Evolutionary conservation across 2,113 vertebrate species (phyloP).

Genomic region (Corapipo altera): DNA sequence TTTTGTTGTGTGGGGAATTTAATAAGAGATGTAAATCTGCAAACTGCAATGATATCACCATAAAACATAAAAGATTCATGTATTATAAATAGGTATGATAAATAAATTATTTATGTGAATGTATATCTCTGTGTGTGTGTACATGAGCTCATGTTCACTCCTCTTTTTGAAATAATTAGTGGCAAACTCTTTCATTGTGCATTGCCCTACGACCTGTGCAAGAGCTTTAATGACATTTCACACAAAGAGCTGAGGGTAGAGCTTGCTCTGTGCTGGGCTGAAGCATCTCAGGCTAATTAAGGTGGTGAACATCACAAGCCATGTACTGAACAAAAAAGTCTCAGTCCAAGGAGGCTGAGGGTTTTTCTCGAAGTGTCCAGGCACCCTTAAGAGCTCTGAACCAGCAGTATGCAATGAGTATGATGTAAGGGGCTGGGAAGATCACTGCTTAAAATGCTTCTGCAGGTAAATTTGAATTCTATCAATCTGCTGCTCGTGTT

Average conservation of each 20-base stretch:
- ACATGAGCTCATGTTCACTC: background rate
- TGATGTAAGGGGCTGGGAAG: background rate
- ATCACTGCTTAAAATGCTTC: background rate
- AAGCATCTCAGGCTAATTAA: background rate
- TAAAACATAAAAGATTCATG: conserved; percentile 76
- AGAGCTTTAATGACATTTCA: conserved; percentile 38
- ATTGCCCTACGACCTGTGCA: conserved; percentile 44
- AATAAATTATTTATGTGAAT: conserved; percentile 73
- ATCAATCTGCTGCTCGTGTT: background rate
- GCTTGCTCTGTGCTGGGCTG: background rate
- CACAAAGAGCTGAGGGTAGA: conserved; percentile 14
- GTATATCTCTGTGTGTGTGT: conserved; percentile 3
- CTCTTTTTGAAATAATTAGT: conserved; percentile 62
- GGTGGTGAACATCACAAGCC: background rate
- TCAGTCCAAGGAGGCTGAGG: background rate
- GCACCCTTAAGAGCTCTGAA: background rate
- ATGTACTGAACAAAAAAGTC: background rate
- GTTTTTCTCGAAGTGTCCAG: background rate
- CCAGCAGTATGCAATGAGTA: background rate
- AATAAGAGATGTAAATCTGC: conserved; percentile 72
- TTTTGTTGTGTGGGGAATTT: conserved; percentile 52
- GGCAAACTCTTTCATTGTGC: background rate
- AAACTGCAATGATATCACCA: conserved; percentile 45
- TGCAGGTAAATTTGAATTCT: background rate
- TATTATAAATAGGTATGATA: conserved; percentile 75